Evolutionary conservation across 2,888 invertebrate genomes (phyloP).

Genomic region (Cataglyphis livida): DNA sequence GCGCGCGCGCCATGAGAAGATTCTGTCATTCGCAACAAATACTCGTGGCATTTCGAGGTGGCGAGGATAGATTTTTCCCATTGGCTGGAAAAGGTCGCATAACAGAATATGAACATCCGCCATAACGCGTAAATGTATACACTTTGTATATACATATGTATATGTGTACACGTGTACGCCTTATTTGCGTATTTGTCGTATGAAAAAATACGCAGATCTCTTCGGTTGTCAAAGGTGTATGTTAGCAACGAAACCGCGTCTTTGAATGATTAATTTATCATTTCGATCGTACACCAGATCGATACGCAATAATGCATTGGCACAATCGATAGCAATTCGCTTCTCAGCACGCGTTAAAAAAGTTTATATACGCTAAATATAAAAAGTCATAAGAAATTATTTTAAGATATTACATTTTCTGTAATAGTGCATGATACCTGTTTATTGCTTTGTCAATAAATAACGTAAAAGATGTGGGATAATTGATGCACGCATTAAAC

Average conservation of each 20-base stretch:
- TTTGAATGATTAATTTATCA: slow-evolving; percentile 63
- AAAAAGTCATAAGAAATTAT: not conserved
- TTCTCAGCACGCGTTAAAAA: slow-evolving; percentile 24
- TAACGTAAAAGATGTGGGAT: not conserved
- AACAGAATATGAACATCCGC: slow-evolving; percentile 55
- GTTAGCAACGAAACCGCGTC: slow-evolving; percentile 35
- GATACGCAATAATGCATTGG: slow-evolving; percentile 2
- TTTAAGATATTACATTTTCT: not conserved
- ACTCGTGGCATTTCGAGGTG: slow-evolving; percentile 73
- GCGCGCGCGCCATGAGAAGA: slow-evolving; percentile 65
- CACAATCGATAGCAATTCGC: slow-evolving; percentile 58
- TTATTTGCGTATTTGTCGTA: slow-evolving; percentile 51
- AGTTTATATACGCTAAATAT: not conserved
- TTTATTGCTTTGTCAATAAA: not conserved
- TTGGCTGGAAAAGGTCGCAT: slow-evolving; percentile 68
- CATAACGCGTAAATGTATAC: not conserved
- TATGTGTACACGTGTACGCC: slow-evolving; percentile 10
- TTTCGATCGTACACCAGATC: slow-evolving; percentile 25
- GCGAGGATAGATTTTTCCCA: slow-evolving; percentile 66
- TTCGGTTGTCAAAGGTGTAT: slow-evolving; percentile 20
- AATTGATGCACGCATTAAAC: not conserved
- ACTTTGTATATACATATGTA: not conserved
- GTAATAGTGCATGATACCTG: not conserved
- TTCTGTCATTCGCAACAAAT: slow-evolving; percentile 75
- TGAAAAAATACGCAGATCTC: slow-evolving; percentile 11